phyloP scores from a whole-genome alignment of 2,888 invertebrate species.

The Corythucha ciliata region DNA sequence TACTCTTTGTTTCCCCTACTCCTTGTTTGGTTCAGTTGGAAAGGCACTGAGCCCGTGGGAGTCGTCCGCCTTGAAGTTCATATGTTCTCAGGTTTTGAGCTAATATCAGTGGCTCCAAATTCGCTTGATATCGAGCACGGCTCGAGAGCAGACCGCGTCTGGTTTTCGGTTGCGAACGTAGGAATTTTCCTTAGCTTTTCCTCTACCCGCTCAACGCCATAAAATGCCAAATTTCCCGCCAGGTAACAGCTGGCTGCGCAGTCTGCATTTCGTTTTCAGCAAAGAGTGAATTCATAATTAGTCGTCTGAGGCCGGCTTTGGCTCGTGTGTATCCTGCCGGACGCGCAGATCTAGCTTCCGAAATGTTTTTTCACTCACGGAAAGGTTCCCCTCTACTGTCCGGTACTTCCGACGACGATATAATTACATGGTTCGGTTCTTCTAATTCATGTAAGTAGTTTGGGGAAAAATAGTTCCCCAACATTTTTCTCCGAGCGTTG shows the following conservation, averaged over 20 bases:
- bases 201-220: neutral
- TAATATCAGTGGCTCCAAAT: conserved; percentile 40
- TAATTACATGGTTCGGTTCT: conserved; percentile 58
- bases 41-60: conserved; percentile 51
- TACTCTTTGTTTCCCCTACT: conserved; percentile 3
- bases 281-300: conserved; percentile 51
- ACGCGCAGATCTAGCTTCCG: conserved; percentile 53
- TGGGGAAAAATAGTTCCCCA: conserved; percentile 20
- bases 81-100: conserved; percentile 55
- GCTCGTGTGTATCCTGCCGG: conserved; percentile 54
- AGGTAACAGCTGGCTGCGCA: conserved; percentile 52
- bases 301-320: conserved; percentile 53
- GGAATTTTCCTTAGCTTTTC: conserved; percentile 39
- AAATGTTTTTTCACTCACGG: conserved; percentile 54
- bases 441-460: conserved; percentile 16
- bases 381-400: conserved; percentile 51
- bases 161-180: conserved; percentile 58
- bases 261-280: conserved; percentile 54
- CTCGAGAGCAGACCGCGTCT: conserved; percentile 51
- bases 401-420: conserved; percentile 55
- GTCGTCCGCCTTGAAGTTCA: conserved; percentile 53
- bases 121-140: conserved; percentile 51
- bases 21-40: conserved; percentile 45
- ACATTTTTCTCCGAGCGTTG: neutral
- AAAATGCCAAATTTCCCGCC: conserved; percentile 33